Evolutionary conservation across 2,797 vertebrate species (phyloP).

Genomic region (Coluber constrictor): DNA sequence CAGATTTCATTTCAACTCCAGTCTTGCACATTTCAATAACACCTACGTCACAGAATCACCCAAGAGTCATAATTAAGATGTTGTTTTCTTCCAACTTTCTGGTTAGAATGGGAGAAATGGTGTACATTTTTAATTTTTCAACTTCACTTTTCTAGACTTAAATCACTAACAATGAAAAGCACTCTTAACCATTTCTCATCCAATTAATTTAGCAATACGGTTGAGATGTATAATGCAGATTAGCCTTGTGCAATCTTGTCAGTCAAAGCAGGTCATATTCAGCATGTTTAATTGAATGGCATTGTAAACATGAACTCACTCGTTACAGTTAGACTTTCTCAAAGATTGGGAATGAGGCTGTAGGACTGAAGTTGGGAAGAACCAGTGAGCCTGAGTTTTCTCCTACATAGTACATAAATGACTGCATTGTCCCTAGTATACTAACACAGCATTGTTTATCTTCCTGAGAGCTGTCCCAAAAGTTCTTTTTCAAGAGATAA

Average conservation of each 20-base stretch:
- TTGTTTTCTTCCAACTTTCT: neutral
- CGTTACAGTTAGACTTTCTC: conserved; percentile 9
- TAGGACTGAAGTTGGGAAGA: neutral
- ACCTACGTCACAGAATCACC: neutral
- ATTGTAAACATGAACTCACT: fast-evolving
- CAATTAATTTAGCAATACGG: neutral
- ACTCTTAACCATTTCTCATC: neutral
- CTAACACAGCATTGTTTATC: neutral
- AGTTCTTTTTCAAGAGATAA: too few species aligned
- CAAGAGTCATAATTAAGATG: neutral
- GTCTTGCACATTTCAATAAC: neutral
- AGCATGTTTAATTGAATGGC: neutral
- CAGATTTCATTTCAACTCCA: neutral
- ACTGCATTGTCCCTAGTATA: neutral
- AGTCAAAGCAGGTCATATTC: neutral
- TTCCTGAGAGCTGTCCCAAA: neutral
- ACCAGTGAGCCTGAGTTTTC: neutral
- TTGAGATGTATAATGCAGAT: neutral
- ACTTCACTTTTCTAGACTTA: neutral
- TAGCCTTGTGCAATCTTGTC: neutral
- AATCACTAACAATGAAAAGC: neutral
- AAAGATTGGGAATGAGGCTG: neutral
- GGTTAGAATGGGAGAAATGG: neutral
- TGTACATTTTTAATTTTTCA: neutral
- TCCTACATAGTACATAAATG: neutral